A percentile compares a stretch with the other conserved stretches of the same genome.
phyloP scores from a whole-genome alignment of 2,113 vertebrate genomes.

The Thryonomys swinderianus region DNA sequence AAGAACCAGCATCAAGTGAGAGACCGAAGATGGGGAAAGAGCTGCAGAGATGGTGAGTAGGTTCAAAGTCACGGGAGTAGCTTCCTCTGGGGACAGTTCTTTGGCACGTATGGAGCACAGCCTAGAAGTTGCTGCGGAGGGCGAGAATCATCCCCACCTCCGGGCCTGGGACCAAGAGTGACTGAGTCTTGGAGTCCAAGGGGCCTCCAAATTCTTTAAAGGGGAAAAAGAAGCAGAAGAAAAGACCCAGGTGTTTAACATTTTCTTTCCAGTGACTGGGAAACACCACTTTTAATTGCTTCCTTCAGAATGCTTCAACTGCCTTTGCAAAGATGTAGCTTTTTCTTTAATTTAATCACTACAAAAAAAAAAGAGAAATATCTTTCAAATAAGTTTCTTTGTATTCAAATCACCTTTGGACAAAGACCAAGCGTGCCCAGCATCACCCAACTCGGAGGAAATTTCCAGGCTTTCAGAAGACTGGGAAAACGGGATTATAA shows the following conservation, averaged over 20 bases:
- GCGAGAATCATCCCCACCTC: neutral
- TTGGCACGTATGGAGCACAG: neutral
- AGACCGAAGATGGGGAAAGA: neutral
- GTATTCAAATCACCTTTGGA: slow-evolving; percentile 74
- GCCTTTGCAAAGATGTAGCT: neutral
- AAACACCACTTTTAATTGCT: slow-evolving; percentile 50
- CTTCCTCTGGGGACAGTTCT: neutral
- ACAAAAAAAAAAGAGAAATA: neutral
- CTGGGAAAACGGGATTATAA: slow-evolving; percentile 69
- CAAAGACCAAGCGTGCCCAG: slow-evolving; percentile 66
- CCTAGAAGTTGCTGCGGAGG: neutral
- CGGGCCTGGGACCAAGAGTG: slow-evolving; percentile 55
- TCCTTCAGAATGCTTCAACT: neutral
- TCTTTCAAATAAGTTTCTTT: slow-evolving; percentile 70
- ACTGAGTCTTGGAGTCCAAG: neutral
- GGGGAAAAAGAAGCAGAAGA: neutral
- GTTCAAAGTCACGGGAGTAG: neutral
- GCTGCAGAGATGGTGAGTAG: neutral
- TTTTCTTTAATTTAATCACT: slow-evolving; percentile 37
- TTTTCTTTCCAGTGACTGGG: neutral
- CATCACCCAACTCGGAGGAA: slow-evolving; percentile 59
- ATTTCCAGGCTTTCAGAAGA: slow-evolving; percentile 77
- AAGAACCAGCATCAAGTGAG: neutral
- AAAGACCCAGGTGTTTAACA: neutral
- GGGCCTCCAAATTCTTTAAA: slow-evolving; percentile 17